Evolutionary conservation across 1,140 invertebrate species (phyloP).

Genomic region (Philopotamus ludificatus): DNA sequence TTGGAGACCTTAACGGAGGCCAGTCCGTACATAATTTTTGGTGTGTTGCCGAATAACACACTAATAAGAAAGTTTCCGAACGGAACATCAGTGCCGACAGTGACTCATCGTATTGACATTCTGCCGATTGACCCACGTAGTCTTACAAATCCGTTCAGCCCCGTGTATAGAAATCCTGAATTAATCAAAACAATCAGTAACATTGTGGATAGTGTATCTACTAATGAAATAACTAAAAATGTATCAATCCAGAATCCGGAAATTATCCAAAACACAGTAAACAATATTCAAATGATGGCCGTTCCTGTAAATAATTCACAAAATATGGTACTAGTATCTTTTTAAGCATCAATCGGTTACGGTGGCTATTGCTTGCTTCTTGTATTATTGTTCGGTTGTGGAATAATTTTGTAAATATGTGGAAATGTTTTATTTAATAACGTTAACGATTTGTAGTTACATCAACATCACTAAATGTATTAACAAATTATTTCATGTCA

Average conservation of each 20-base stretch:
- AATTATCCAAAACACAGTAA: conserved; percentile 17
- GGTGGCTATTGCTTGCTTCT: conserved; percentile 42
- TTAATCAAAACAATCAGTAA: conserved; percentile 56
- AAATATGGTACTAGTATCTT: conserved; percentile 51
- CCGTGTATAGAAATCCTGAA: conserved; percentile 57
- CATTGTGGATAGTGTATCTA: conserved; percentile 51
- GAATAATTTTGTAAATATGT: too few species aligned
- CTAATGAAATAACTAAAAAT: conserved; percentile 53
- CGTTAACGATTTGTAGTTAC: too few species aligned
- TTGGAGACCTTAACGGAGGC: conserved; percentile 65
- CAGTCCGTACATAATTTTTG: conserved; percentile 69
- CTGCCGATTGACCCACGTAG: conserved; percentile 58
- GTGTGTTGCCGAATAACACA: conserved; percentile 70
- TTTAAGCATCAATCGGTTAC: conserved; percentile 41
- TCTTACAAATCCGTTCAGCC: conserved; percentile 57
- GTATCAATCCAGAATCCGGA: conserved; percentile 25
- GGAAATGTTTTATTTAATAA: too few species aligned
- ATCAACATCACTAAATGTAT: too few species aligned
- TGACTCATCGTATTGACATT: conserved; percentile 58
- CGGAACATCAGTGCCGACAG: conserved; percentile 69
- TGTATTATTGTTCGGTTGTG: conserved; percentile 6
- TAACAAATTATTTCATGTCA: too few species aligned
- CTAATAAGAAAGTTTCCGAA: conserved; percentile 72
- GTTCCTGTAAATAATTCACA: conserved; percentile 58
- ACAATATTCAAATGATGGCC: conserved; percentile 48